Percentiles rank a stretch among this genome's conserved stretches.
Evolutionary conservation across 2,888 invertebrate species (phyloP).

Genomic region (Eilema depressum): DNA sequence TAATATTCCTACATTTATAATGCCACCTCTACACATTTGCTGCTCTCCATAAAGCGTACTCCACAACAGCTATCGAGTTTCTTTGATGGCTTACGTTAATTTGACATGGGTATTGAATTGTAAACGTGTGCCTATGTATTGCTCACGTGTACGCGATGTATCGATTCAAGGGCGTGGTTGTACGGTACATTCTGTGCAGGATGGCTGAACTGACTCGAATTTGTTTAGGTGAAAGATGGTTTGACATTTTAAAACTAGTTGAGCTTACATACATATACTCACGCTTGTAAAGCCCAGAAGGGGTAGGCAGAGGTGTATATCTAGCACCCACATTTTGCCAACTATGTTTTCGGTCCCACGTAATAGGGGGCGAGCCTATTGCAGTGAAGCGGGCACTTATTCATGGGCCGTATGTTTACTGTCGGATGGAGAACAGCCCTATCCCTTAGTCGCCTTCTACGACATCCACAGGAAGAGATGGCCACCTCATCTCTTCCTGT

Average conservation of each 20-base stretch:
- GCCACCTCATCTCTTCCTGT: too few species aligned
- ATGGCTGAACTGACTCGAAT: background rate
- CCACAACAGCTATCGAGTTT: conserved; percentile 46
- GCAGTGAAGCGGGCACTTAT: too few species aligned
- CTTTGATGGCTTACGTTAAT: conserved; percentile 47
- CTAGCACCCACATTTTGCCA: too few species aligned
- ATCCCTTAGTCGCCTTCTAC: too few species aligned
- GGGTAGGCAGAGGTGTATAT: too few species aligned
- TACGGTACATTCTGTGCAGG: conserved; percentile 12
- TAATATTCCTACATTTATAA: background rate
- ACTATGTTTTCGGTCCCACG: too few species aligned
- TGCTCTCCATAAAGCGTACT: conserved; percentile 16
- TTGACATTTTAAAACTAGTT: background rate
- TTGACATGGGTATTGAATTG: conserved; percentile 52
- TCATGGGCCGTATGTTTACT: too few species aligned
- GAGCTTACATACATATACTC: too few species aligned
- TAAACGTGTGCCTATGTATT: conserved; percentile 24
- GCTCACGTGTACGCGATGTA: conserved; percentile 14
- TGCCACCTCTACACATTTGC: conserved; percentile 23
- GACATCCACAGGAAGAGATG: too few species aligned
- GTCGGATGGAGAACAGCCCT: too few species aligned
- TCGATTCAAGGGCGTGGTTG: conserved; percentile 17
- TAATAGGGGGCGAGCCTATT: too few species aligned
- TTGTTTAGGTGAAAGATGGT: background rate
- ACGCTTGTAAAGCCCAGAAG: too few species aligned